Conservation (phyloP, 2,113 vertebrate species). For the Ciconia stormi region DNA sequence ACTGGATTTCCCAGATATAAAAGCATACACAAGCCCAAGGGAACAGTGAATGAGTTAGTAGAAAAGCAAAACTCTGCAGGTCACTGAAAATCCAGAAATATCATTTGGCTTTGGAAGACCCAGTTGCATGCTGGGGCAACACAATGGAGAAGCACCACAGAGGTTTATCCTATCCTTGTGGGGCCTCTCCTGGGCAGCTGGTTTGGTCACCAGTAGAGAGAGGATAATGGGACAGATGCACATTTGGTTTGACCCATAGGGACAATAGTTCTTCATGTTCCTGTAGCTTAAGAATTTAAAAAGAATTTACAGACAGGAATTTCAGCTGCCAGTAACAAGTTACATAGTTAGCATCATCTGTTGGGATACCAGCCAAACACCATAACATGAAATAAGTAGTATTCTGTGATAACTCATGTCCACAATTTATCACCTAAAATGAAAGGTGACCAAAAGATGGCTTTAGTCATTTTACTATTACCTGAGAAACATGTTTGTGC, state of each 20-base stretch:
- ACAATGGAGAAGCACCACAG: not conserved
- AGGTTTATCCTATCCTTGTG: not conserved
- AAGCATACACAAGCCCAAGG: not conserved
- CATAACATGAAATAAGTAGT: accelerated
- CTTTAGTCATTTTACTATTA: not conserved
- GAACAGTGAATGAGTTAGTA: not conserved
- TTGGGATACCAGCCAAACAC: not conserved
- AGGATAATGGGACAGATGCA: not conserved
- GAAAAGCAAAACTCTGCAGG: not conserved
- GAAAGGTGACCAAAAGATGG: not conserved
- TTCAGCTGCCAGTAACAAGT: not conserved
- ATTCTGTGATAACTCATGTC: not conserved
- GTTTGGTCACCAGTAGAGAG: not conserved
- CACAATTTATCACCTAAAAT: not conserved
- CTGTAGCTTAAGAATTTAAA: not conserved
- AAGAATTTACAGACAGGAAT: not conserved
- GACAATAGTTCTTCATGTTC: not conserved
- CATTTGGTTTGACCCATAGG: not conserved
- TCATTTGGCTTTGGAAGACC: not conserved
- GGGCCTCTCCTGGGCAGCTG: not conserved
- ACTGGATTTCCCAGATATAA: not conserved
- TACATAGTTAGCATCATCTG: not conserved
- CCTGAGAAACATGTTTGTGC: not conserved
- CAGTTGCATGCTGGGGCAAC: not conserved
- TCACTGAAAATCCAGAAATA: not conserved